Conservation (phyloP, 2,797 vertebrate genomes). For the Vespertilio murinus region DNA sequence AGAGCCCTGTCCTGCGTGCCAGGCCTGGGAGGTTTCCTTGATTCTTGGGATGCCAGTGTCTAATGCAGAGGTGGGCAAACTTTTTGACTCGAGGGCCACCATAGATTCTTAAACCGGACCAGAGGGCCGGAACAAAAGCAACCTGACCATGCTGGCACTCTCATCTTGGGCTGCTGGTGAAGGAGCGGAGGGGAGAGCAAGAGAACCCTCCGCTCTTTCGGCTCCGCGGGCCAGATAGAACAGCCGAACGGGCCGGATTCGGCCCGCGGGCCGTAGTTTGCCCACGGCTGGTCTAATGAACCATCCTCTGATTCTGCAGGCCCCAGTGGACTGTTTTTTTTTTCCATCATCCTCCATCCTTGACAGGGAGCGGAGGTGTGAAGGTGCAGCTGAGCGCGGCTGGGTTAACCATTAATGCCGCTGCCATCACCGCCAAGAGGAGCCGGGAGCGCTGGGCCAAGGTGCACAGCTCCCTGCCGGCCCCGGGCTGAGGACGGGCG, state of each 20-base stretch:
- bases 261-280: no score
- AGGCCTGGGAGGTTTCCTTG: background rate
- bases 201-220: no score
- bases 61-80: no score
- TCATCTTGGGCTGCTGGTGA: no score
- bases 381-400: background rate
- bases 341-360: background rate
- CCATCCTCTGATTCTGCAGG: background rate
- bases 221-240: no score
- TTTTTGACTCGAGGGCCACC: no score
- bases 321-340: background rate
- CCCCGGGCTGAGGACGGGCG: background rate
- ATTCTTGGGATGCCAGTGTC: background rate
- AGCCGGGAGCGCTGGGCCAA: background rate
- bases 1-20: background rate
- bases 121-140: no score
- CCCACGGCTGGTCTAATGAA: no score
- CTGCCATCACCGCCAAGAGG: background rate
- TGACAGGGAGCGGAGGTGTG: background rate
- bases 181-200: no score
- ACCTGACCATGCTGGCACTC: no score
- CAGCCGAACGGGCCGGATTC: no score
- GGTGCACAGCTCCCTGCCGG: background rate
- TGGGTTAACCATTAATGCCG: slow-evolving; percentile 66
- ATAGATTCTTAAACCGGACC: no score